A percentile compares a stretch with the other conserved stretches of the same genome.
Evolutionary conservation across 53 echinoderm and acorn worm genomes (phyloP).

Genomic region (Henricia sp.): DNA sequence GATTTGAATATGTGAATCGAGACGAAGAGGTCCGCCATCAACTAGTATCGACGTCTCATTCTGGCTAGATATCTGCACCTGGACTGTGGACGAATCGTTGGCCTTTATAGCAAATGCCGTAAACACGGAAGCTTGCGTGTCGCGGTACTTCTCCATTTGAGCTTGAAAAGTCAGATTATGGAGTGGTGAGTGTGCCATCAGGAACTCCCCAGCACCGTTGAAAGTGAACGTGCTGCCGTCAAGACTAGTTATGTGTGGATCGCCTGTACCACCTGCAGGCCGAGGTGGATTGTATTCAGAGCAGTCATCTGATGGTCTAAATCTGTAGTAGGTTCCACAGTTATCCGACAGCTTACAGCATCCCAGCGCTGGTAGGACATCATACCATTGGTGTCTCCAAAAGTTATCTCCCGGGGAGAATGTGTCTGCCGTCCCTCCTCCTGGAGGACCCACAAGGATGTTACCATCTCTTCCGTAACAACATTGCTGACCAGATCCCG

Average conservation of each 20-base stretch:
- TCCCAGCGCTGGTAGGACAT: conserved; percentile 61
- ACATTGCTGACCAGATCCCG: conserved; percentile 57
- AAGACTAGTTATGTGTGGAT: conserved; percentile 61
- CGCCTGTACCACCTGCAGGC: conserved; percentile 49
- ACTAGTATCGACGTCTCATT: conserved; percentile 35
- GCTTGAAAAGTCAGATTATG: too few species aligned
- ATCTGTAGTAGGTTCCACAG: conserved; percentile 52
- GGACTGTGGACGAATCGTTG: conserved; percentile 47
- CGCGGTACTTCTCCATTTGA: conserved; percentile 53
- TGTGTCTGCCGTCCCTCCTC: conserved; percentile 54
- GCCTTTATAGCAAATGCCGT: conserved; percentile 39
- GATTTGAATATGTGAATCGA: conserved; percentile 16
- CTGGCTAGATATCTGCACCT: conserved; percentile 46
- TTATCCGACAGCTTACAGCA: conserved; percentile 17
- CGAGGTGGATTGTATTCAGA: conserved; percentile 47
- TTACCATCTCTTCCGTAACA: conserved; percentile 57
- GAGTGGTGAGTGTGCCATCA: conserved; percentile 28
- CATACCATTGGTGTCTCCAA: conserved; percentile 38
- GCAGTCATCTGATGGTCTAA: conserved; percentile 68
- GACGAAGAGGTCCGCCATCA: conserved; percentile 46
- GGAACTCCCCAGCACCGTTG: too few species aligned
- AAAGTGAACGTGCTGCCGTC: conserved; percentile 59
- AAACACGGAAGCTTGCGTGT: conserved; percentile 63
- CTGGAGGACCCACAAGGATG: conserved; percentile 56
- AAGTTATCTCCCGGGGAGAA: conserved; percentile 15